These are phyloP conservation scores for Heptranchias perlo DNA, from an alignment of 2,113 vertebrate species.

Conservation along the genomic window DNA sequence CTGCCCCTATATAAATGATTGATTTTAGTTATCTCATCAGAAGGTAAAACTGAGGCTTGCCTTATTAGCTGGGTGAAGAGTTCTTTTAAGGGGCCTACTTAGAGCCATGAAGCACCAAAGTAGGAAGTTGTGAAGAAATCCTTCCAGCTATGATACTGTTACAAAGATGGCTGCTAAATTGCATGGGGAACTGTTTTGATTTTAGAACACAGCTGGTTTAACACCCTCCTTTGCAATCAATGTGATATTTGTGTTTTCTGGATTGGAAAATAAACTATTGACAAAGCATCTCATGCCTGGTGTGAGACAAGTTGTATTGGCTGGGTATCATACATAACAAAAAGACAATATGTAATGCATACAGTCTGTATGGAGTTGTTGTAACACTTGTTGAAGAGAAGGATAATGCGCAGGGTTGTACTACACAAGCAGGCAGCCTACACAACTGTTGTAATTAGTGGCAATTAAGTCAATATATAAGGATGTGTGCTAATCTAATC, in stretches of 20 bases:
- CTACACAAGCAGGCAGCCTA: neutral
- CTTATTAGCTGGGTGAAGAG: neutral
- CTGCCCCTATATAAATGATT: neutral
- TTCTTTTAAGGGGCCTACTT: neutral
- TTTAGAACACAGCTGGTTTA: neutral
- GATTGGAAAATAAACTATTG: neutral
- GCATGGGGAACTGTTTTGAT: neutral
- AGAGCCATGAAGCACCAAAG: neutral
- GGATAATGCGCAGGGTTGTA: neutral
- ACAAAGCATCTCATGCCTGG: neutral
- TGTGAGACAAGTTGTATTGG: neutral
- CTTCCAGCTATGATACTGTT: neutral
- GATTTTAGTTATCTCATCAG: neutral
- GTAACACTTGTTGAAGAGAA: neutral
- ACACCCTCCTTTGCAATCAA: neutral
- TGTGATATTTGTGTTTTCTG: neutral
- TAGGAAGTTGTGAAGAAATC: neutral
- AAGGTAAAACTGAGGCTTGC: neutral
- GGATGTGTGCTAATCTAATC: too few species aligned
- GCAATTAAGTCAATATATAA: too few species aligned
- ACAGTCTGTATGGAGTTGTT: neutral
- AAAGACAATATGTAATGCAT: neutral
- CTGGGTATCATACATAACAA: neutral
- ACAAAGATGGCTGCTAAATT: neutral
- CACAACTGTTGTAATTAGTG: neutral